A percentile compares a stretch with the other conserved stretches of the same genome.
Conservation (phyloP, 2,888 invertebrate genomes). For the Drosophila demipolita region DNA sequence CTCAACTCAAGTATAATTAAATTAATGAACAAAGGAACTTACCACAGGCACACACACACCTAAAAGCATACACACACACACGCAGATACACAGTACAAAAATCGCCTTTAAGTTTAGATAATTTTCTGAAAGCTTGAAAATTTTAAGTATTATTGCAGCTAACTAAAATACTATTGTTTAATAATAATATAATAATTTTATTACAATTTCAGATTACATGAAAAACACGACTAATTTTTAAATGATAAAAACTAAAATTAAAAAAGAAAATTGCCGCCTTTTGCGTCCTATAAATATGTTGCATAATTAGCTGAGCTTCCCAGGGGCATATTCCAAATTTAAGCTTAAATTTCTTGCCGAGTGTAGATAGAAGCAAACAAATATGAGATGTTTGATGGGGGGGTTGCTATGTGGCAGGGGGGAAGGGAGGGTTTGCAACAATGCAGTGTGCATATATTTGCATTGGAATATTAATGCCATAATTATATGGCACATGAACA, state of each 20-base stretch:
- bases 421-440: constrained; percentile 21
- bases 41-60: background rate
- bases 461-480: constrained; percentile 76
- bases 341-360: background rate
- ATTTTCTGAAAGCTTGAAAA: background rate
- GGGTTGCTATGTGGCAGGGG: background rate
- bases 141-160: too few species aligned
- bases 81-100: background rate
- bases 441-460: constrained; percentile 70
- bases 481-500: constrained; percentile 55
- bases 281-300: background rate
- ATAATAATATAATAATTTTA: too few species aligned
- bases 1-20: constrained; percentile 52
- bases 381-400: constrained; percentile 5
- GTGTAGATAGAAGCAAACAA: background rate
- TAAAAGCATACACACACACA: constrained; percentile 1
- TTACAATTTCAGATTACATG: too few species aligned
- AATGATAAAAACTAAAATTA: too few species aligned
- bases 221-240: too few species aligned
- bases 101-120: background rate
- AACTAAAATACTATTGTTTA: too few species aligned
- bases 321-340: background rate
- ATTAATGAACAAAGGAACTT: constrained; percentile 66
- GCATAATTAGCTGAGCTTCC: background rate
- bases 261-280: background rate